phyloP scores from a whole-genome alignment of 2,888 invertebrate genomes.

The Drosophila fungiperda region DNA sequence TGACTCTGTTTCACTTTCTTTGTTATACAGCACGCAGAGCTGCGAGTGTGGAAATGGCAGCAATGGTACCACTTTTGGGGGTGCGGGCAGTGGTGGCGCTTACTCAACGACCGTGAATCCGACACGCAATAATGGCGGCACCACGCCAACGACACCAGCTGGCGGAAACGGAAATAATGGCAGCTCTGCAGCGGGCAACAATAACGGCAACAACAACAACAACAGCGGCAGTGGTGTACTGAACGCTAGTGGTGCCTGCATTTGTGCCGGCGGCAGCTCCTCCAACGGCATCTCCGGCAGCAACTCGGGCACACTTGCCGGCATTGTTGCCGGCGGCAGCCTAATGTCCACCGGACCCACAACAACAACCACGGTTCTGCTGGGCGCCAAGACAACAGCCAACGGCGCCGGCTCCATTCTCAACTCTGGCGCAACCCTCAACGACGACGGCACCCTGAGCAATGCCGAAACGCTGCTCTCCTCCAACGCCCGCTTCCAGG shows the following conservation, averaged over 20 bases:
- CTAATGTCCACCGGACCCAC: constrained; percentile 84
- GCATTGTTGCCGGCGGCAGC: constrained; percentile 82
- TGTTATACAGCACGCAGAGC: constrained; percentile 82
- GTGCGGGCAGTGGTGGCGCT: constrained; percentile 66
- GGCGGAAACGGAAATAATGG: constrained; percentile 77
- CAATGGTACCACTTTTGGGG: constrained; percentile 76
- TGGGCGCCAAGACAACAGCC: constrained; percentile 83
- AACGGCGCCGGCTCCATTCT: constrained; percentile 61
- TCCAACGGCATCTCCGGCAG: constrained; percentile 34
- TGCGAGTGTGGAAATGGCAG: constrained; percentile 84
- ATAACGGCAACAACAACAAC: constrained; percentile 20
- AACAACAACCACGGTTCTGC: constrained; percentile 83
- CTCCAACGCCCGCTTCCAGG: constrained; percentile 95
- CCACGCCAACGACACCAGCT: constrained; percentile 81
- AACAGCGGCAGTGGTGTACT: constrained; percentile 32
- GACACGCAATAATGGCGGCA: constrained; percentile 82
- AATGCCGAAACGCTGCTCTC: constrained; percentile 94
- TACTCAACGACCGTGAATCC: constrained; percentile 83
- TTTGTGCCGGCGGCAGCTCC: constrained; percentile 51
- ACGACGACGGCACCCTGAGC: constrained; percentile 86
- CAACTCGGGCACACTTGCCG: constrained; percentile 72
- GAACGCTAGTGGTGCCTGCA: constrained; percentile 51
- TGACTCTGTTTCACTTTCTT: background rate
- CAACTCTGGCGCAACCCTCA: constrained; percentile 75
- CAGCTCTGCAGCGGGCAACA: constrained; percentile 56